These are phyloP conservation scores for Temnothorax ravouxi DNA, from an alignment of 2,888 invertebrate species.

Conservation along the genomic window DNA sequence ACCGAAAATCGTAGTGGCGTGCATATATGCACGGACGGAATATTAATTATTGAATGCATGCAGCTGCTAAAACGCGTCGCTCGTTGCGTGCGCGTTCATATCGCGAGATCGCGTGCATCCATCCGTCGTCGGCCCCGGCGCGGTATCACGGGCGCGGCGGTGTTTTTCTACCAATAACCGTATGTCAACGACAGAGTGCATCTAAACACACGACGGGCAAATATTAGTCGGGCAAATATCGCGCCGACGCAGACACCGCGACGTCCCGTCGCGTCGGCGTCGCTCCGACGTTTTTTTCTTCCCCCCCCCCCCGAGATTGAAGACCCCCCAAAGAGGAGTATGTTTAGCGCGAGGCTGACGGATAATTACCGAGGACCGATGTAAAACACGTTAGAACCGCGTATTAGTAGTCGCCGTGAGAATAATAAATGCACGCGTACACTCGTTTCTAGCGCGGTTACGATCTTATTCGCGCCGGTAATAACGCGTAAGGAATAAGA, in stretches of 20 bases:
- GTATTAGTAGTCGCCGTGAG: slow-evolving; percentile 8
- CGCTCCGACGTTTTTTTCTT: background rate
- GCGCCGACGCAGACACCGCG: background rate
- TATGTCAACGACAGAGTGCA: slow-evolving; percentile 48
- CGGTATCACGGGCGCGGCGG: slow-evolving; percentile 30
- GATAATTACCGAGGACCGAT: slow-evolving; percentile 11
- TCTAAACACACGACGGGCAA: slow-evolving; percentile 30
- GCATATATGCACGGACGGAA: slow-evolving; percentile 10
- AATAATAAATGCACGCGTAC: slow-evolving; percentile 34
- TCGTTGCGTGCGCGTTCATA: slow-evolving; percentile 42
- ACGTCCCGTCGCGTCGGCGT: background rate
- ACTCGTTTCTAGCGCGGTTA: slow-evolving; percentile 2
- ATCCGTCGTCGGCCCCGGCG: slow-evolving; percentile 30
- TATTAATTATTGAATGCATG: slow-evolving; percentile 48
- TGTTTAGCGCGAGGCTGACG: background rate
- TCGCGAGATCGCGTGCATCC: slow-evolving; percentile 38
- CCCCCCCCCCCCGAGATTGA: background rate
- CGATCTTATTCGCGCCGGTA: slow-evolving; percentile 42
- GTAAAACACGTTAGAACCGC: slow-evolving; percentile 1
- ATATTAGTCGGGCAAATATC: slow-evolving; percentile 33
- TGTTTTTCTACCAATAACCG: slow-evolving; percentile 60
- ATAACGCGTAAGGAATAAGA: slow-evolving; percentile 40
- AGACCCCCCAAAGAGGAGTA: background rate
- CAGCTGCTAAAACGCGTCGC: background rate
- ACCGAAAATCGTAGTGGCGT: slow-evolving; percentile 30